phyloP scores from a whole-genome alignment of 2,113 vertebrate species.

The Lontra canadensis region DNA sequence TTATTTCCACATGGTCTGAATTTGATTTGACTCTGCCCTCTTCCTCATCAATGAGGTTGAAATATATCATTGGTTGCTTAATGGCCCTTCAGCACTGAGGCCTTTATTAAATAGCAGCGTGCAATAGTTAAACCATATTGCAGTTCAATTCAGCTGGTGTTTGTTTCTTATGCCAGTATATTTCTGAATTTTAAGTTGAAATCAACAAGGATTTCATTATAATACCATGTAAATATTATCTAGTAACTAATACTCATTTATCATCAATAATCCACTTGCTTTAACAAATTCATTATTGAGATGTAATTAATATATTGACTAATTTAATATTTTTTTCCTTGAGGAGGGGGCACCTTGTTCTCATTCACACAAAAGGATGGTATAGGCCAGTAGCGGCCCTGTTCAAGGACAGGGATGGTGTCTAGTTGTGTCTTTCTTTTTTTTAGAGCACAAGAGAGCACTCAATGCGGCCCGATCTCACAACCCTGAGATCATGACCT shows the following conservation, averaged over 20 bases:
- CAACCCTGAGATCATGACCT: not conserved
- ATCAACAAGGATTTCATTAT: not conserved
- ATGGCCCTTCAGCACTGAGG: constrained; percentile 48
- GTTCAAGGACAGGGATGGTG: not conserved
- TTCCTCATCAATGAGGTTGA: constrained; percentile 56
- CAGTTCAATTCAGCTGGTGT: not conserved
- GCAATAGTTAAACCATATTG: not conserved
- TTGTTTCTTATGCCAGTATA: not conserved
- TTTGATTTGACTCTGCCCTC: constrained; percentile 60
- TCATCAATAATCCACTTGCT: not conserved
- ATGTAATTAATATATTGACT: not conserved
- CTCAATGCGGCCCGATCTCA: not conserved
- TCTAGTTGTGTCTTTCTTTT: not conserved
- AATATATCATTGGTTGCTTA: constrained; percentile 67
- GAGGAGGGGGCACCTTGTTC: not conserved
- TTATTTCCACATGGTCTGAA: constrained; percentile 50
- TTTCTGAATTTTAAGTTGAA: constrained; percentile 33
- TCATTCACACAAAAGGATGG: not conserved
- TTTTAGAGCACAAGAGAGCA: not conserved
- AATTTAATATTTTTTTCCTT: not conserved
- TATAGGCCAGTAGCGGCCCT: not conserved
- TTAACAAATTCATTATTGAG: not conserved
- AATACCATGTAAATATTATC: not conserved
- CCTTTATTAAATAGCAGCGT: constrained; percentile 70
- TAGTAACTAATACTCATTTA: not conserved